Evolutionary conservation across 37 sponge, comb jelly and placozoan genomes (phyloP), one percentile per base, ranked within the genome.

Genomic region (Petrosia ficiformis): DNA sequence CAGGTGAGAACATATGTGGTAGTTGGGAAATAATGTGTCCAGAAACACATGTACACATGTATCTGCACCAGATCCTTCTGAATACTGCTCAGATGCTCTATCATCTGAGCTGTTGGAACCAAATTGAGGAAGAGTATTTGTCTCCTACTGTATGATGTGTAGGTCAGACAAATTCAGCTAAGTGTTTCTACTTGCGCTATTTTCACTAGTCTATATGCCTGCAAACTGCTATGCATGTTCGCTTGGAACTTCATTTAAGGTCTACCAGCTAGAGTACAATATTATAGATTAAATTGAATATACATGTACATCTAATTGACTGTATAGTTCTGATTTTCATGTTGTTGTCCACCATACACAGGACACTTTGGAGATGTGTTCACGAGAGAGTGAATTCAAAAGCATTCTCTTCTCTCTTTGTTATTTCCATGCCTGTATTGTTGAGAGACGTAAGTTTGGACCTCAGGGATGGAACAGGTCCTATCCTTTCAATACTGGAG

Each of bases 401-500:
- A 84, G 90, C 44, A 79, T 97, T 36, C 83, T 94, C 54, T 87
- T 89, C 71, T 88, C 98, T 36, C 93, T 97, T 39, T 89, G 94
- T 80, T 97, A 97, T 75, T 97, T 97, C 92, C 98, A 97, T 81
- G 98, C 98, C 33, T 90, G 88, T 43, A 95, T 97, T 30, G 85
- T 87, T 40, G 98, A 97, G 86, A 75, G 98, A 39, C 78, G 98
- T 38, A 97, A 97, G 91, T 97, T 97, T 84, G 98, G 98, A 2
- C 95, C 98, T 44, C 98, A 97, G 57, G 98, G 98, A 3, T 97
- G 98, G 98, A 97, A 97, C 71, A 57, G 98, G 30, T 85, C 88
- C 26, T 97, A 97, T 57, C 98, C 98, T 26, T 97, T 78, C 90
- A 97, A 97, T 83, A 94, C 93, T 74, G 98, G 98, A n/a, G 98